Percentiles rank a stretch among this genome's conserved stretches.
phyloP scores from a whole-genome alignment of 2,888 invertebrate species.

The Chelonus formosanus region DNA sequence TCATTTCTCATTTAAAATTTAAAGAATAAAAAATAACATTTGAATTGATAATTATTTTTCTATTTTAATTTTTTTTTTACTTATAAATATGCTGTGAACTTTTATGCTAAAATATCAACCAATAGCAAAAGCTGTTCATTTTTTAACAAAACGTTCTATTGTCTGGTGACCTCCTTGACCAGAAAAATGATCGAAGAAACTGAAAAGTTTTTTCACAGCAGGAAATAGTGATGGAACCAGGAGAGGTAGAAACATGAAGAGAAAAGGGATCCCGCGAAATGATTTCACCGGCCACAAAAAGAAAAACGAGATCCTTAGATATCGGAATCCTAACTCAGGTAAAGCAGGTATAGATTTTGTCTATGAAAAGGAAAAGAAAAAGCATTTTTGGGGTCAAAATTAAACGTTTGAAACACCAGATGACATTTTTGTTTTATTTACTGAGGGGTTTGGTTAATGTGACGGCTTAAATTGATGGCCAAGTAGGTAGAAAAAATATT shows the following conservation, averaged over 20 bases:
- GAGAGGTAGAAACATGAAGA: slow-evolving; percentile 4
- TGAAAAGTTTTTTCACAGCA: slow-evolving; percentile 8
- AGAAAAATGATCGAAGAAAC: slow-evolving; percentile 3
- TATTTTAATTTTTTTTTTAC: too few species aligned
- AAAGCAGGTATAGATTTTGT: not conserved
- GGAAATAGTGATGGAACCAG: not conserved
- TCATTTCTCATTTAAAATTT: not conserved
- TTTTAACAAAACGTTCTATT: not conserved
- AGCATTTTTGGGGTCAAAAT: too few species aligned
- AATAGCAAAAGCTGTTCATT: too few species aligned
- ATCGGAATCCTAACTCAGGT: slow-evolving; percentile 1
- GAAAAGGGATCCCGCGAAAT: slow-evolving; percentile 40
- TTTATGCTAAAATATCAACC: too few species aligned
- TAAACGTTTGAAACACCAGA: too few species aligned
- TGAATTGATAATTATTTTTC: too few species aligned
- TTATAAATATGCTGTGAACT: too few species aligned
- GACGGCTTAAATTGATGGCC: not conserved
- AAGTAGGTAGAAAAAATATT: slow-evolving; percentile 10
- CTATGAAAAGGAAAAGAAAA: not conserved
- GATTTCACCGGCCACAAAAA: slow-evolving; percentile 45
- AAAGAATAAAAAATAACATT: too few species aligned
- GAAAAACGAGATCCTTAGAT: slow-evolving; percentile 18
- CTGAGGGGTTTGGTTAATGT: too few species aligned
- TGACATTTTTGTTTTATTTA: too few species aligned
- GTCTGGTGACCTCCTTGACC: slow-evolving; percentile 16